Evolutionary conservation across 37 sponge, comb jelly and placozoan species (phyloP).

Genomic region (Cladorhizidae sp.): DNA sequence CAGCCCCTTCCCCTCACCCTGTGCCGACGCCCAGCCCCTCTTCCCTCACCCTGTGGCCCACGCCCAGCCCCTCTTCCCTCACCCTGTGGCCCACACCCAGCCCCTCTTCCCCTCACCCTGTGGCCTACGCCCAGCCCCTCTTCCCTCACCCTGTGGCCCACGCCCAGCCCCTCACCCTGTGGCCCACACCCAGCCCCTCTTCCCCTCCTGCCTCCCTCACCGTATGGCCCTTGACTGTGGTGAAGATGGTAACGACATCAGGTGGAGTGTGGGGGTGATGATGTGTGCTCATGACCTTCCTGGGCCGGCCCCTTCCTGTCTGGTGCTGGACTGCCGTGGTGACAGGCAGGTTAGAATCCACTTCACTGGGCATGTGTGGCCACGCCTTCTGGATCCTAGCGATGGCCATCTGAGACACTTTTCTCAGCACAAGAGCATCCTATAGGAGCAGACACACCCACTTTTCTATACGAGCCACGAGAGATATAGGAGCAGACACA

Average conservation of each 20-base stretch:
- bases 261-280: not conserved
- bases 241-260: not conserved
- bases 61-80: too few relatives aligned
- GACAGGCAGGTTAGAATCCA: not conserved
- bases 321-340: not conserved
- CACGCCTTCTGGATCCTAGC: conserved; percentile 22
- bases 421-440: conserved; percentile 52
- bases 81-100: too few relatives aligned
- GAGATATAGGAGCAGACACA: too few relatives aligned
- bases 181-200: not conserved
- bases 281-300: not conserved
- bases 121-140: too few relatives aligned
- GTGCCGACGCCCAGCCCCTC: too few relatives aligned
- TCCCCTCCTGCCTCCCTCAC: not conserved
- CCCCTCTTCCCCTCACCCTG: too few relatives aligned
- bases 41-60: too few relatives aligned
- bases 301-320: not conserved
- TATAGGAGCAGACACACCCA: conserved; percentile 10
- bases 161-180: too few relatives aligned
- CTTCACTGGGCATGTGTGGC: not conserved
- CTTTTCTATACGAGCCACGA: too few relatives aligned
- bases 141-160: too few relatives aligned
- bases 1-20: too few relatives aligned
- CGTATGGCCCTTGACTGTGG: conserved; percentile 8
- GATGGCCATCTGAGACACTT: conserved; percentile 29